These are phyloP conservation scores for Reinhardtius hippoglossoides DNA, from an alignment of 2,113 vertebrate species.

Conservation along the genomic window DNA sequence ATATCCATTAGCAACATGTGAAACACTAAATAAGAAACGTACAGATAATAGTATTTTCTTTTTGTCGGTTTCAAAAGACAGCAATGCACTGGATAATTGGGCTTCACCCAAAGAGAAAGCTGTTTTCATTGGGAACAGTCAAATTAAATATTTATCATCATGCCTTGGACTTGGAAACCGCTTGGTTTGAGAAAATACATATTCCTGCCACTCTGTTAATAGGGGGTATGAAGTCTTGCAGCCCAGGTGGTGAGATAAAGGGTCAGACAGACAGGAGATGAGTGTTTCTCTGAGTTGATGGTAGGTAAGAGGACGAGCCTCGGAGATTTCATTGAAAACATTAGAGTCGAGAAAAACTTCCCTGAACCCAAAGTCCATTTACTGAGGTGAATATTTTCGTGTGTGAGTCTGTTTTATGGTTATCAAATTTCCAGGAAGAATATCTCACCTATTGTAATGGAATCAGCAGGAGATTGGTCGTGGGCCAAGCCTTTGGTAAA, in stretches of 20 bases:
- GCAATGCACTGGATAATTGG: background rate
- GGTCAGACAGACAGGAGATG: background rate
- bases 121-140: background rate
- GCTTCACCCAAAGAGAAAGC: no score
- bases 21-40: background rate
- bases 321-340: background rate
- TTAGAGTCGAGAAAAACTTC: no score
- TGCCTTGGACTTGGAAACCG: background rate
- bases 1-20: conserved; percentile 10
- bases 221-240: background rate
- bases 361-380: background rate
- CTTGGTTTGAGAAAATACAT: background rate
- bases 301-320: background rate
- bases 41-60: background rate
- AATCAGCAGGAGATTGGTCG: background rate
- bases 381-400: background rate
- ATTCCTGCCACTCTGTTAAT: background rate
- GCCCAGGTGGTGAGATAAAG: background rate
- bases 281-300: background rate
- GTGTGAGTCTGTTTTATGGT: background rate
- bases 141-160: background rate
- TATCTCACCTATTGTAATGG: background rate
- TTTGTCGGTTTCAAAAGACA: background rate
- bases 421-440: background rate
- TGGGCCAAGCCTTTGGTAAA: background rate